These are phyloP conservation scores for Apotomis betuletana DNA, from an alignment of 2,888 invertebrate species.

Conservation along the genomic window DNA sequence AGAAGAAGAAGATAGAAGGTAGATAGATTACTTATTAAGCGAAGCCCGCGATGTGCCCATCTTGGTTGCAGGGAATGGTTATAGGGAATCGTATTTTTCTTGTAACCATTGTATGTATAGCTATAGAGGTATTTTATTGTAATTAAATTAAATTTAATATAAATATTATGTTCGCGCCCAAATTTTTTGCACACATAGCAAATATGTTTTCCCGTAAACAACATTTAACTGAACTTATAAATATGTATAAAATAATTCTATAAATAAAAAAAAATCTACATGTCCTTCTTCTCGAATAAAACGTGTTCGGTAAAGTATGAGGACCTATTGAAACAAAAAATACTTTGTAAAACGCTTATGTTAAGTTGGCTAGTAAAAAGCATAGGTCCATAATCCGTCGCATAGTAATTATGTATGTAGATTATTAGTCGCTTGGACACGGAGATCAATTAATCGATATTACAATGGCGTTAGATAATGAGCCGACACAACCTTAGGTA, in stretches of 20 bases:
- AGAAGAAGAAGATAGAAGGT: too few species aligned
- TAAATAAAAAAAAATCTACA: not conserved
- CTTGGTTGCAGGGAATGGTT: too few species aligned
- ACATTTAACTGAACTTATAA: not conserved
- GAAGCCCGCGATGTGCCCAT: too few species aligned
- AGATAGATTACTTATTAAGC: too few species aligned
- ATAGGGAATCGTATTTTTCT: too few species aligned
- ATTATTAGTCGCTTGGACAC: conserved; percentile 17
- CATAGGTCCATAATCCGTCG: not conserved
- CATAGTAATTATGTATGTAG: conserved; percentile 20
- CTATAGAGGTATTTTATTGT: too few species aligned
- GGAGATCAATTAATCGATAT: conserved; percentile 32
- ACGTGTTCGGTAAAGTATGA: conserved; percentile 1
- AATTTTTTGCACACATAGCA: too few species aligned
- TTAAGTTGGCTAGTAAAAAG: conserved; percentile 14
- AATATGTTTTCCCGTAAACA: too few species aligned
- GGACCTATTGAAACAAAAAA: conserved; percentile 33
- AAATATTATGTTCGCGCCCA: too few species aligned
- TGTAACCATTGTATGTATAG: too few species aligned
- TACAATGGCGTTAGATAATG: conserved; percentile 19
- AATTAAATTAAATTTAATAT: too few species aligned
- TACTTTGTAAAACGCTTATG: conserved; percentile 9
- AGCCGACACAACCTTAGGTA: conserved; percentile 4
- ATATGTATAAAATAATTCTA: not conserved
- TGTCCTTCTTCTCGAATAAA: not conserved